These are phyloP conservation scores for Lamellibrachia columna DNA, from an alignment of 2,888 invertebrate genomes.

Conservation along the genomic window DNA sequence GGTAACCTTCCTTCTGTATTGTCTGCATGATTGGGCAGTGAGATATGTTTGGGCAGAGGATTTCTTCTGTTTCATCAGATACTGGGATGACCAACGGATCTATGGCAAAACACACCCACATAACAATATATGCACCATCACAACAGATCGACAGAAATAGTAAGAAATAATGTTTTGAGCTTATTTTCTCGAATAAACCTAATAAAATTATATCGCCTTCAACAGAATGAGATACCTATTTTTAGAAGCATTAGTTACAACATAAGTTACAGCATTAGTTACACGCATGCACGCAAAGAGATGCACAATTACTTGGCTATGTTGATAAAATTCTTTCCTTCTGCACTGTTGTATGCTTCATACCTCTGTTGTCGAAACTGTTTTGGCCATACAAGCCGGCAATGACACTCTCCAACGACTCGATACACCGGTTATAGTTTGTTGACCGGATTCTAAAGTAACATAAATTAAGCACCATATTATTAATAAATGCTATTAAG, in stretches of 20 bases:
- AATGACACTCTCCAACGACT: conserved; percentile 54
- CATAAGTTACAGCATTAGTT: too few relatives aligned
- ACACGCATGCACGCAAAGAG: too few relatives aligned
- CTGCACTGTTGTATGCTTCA: neutral
- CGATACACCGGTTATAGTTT: conserved; percentile 56
- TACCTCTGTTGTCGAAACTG: conserved; percentile 30
- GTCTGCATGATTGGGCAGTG: neutral
- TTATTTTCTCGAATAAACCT: too few relatives aligned
- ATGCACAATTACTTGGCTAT: too few relatives aligned
- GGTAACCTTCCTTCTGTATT: too few relatives aligned
- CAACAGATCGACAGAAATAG: too few relatives aligned
- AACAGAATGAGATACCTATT: too few relatives aligned
- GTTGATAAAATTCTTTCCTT: neutral
- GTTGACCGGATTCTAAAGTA: conserved; percentile 53
- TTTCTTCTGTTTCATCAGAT: neutral
- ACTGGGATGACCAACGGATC: neutral
- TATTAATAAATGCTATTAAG: neutral
- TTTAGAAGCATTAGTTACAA: too few relatives aligned
- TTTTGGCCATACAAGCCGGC: conserved; percentile 53
- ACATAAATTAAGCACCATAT: neutral
- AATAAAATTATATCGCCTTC: too few relatives aligned
- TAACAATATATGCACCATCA: too few relatives aligned
- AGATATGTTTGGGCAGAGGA: neutral
- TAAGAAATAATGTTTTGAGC: too few relatives aligned
- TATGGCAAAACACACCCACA: too few relatives aligned